Base-by-base conservation (phyloP, 2,797 vertebrate genomes). In the Acrossocheilus fasciatus region DNA sequence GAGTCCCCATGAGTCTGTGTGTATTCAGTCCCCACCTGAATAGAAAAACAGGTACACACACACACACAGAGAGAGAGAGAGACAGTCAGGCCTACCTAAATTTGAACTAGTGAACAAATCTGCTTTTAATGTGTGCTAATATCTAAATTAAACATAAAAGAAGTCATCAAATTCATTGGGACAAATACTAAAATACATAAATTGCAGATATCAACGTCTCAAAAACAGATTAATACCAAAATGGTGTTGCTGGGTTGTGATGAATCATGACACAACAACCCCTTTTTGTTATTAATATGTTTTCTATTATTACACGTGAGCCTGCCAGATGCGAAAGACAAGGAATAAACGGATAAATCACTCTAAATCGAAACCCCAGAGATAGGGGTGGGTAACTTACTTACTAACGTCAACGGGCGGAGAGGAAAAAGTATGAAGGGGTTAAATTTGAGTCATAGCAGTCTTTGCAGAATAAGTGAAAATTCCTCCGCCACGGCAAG, bases 401-500 rank as follows among this genome's bases (percentile, higher is more conserved):
- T 84, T 88, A 86, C 69, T 93, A 92, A 79, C 89, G 85, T 91
- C 88, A 81, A 87, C 84, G 50, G 84, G 57, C 57, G 45, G 79
- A 74, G 81, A 88, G 85, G 39, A 78, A 89, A 86, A 87, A 82
- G 68, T 59, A 86, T 77, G 92, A 94, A 95, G 84, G 94, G 95
- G 95, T 96, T 96, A 95, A 95, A 84, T 94, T 95, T 95, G 94
- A 96, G 91, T 96, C 96, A 96, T 93, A 92, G 89, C 89, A 89
- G 90, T 78, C 93, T 92, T 91, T 87, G 92, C 94, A 94, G 94
- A 96, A 93, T 93, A 86, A 93, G 92, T 88, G 90, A 92, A 96
- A 95, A 96, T 96, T 96, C 96, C 96, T 96, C 96, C 96, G 96
- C 96, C 90, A 87, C 73, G 88, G 90, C 91, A 91, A 84, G 88